Conservation (phyloP, 1,140 invertebrate species). For the Penaeus vannamei region DNA sequence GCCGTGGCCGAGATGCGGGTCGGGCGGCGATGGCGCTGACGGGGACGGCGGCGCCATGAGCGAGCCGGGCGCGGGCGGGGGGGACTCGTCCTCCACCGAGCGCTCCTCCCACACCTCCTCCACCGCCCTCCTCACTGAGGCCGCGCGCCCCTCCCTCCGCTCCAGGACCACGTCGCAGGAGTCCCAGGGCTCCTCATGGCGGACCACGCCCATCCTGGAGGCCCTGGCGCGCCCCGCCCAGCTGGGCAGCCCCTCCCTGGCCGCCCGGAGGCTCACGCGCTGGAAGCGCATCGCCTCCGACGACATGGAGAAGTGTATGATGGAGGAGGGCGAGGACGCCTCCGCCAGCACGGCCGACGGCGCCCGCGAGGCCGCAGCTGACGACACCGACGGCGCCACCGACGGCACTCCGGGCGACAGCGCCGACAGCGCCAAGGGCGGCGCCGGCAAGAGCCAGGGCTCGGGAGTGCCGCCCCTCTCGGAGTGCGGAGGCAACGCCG, state of each 20-base stretch:
- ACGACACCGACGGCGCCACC: background rate
- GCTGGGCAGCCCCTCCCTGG: constrained; percentile 38
- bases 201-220: constrained; percentile 55
- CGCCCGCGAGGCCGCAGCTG: background rate
- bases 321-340: constrained; percentile 37
- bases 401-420: constrained; percentile 41
- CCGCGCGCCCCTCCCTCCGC: background rate
- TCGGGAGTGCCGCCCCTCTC: constrained; percentile 50
- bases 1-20: too few species aligned
- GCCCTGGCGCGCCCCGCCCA: constrained; percentile 46
- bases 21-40: constrained; percentile 20
- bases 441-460: constrained; percentile 12
- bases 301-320: constrained; percentile 58
- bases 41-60: background rate
- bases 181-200: constrained; percentile 27
- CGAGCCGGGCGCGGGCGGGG: constrained; percentile 30
- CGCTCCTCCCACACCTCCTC: constrained; percentile 59
- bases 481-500: constrained; percentile 44
- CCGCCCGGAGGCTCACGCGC: constrained; percentile 53
- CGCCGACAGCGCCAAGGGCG: background rate
- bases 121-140: constrained; percentile 49
- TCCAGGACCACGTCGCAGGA: background rate
- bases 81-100: constrained; percentile 47
- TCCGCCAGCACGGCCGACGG: background rate
- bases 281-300: constrained; percentile 55